Evolutionary conservation across 2,797 vertebrate species (phyloP), one percentile per base, ranked within the genome.

Genomic region (Oryzias sinensis): DNA sequence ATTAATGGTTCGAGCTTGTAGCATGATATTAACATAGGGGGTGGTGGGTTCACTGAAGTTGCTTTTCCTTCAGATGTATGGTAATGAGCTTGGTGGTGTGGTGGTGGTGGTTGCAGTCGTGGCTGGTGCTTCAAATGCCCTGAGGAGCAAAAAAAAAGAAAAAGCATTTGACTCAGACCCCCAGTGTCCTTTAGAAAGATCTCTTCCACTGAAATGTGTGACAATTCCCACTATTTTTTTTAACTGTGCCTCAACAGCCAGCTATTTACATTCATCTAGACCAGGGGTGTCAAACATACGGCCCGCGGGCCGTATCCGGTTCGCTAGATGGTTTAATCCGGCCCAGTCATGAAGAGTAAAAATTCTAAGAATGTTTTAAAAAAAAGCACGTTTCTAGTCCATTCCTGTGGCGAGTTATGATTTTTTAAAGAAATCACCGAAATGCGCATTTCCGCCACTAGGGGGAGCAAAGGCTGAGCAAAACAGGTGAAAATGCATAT

Each of bases 11-110:
- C 22, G n/a, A 25, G 47, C 56, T 59, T 68, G 56, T 65, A 63
- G 58, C 49, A 46, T 49, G 52, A 50, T 24, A 54, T 56, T 65
- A 83, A 82, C 80, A 67, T 47, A 17, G 15, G 56, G 59, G n/a
- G 24, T 57, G 40, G 47, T 54, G 29, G 18, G 66, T 66, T 80
- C 64, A 70, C 59, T 69, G 74, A 62, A 29, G 56, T 62, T 70
- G 40, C 72, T 78, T 14, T 62, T 70, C 55, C 54, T 13, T 54
- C 58, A 33, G 29, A 61, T 55, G 44, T 50, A 49, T 50, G 52
- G 67, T 72, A 79, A 81, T 52, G 24, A 80, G 76, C 58, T 62
- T 22, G 3, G n/a, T n/a, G n/a, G n/a, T n/a, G n/a, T n/a, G n/a
- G n/a, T n/a, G n/a, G n/a, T n/a, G 69, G 68, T 43, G 72, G 64